phyloP scores from a whole-genome alignment of 2,113 vertebrate species.

The Hippolais icterina region DNA sequence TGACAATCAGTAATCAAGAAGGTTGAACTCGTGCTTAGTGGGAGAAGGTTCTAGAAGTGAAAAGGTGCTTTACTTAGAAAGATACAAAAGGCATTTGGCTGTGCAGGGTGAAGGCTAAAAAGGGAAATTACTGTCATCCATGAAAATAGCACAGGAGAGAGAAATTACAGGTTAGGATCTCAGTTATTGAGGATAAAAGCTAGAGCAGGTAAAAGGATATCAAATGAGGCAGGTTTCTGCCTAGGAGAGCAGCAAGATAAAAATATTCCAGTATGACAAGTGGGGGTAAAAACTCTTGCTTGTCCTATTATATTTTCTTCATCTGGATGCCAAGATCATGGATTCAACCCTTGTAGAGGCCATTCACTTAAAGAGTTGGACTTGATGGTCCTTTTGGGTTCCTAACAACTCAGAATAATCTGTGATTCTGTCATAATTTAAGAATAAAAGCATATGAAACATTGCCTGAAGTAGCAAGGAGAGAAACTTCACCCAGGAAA shows the following conservation, averaged over 20 bases:
- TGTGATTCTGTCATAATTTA: not conserved
- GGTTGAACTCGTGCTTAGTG: not conserved
- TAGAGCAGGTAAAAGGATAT: not conserved
- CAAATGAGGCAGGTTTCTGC: not conserved
- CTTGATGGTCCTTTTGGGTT: not conserved
- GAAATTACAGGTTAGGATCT: not conserved
- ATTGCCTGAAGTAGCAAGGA: not conserved
- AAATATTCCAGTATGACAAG: not conserved
- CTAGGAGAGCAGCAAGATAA: not conserved
- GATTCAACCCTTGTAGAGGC: not conserved
- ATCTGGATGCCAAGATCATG: not conserved
- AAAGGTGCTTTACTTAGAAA: not conserved
- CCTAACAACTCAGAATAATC: not conserved
- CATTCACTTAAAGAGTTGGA: not conserved
- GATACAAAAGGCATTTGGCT: not conserved
- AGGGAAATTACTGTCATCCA: not conserved
- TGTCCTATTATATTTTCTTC: not conserved
- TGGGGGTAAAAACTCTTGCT: not conserved
- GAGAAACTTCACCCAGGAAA: not conserved
- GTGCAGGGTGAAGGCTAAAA: not conserved
- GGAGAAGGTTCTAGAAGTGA: not conserved
- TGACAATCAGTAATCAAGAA: not conserved
- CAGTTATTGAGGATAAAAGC: not conserved
- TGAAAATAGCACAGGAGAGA: not conserved
- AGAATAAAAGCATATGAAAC: not conserved